Conservation (phyloP, 2,888 invertebrate species). For the Oconnorella tubifera region DNA sequence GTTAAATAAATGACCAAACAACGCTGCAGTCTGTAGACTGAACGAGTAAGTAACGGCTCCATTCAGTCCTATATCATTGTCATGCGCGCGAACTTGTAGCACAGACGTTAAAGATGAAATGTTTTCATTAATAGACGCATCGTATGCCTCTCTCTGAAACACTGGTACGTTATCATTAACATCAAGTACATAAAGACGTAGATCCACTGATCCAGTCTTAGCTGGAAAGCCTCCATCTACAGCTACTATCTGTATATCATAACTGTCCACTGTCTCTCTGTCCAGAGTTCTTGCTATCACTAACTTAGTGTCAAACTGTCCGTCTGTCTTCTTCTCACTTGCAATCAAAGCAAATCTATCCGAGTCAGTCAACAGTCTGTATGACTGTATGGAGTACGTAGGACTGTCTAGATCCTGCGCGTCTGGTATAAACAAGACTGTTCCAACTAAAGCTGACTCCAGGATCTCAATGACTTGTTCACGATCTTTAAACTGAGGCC, state of each 20-base stretch:
- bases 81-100: conserved; percentile 28
- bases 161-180: conserved; percentile 35
- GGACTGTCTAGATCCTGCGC: conserved; percentile 35
- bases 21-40: conserved; percentile 17
- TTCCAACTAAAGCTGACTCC: conserved; percentile 31
- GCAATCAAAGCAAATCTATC: conserved; percentile 26
- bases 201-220: conserved; percentile 21
- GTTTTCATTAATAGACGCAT: conserved; percentile 30
- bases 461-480: conserved; percentile 25
- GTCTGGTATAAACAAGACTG: conserved; percentile 22
- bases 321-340: conserved; percentile 13
- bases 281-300: conserved; percentile 30
- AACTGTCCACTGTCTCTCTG: conserved; percentile 28
- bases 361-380: conserved; percentile 17
- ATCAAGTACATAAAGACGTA: conserved; percentile 30
- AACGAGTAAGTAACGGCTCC: conserved; percentile 32
- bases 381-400: conserved; percentile 24
- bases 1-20: conserved; percentile 26
- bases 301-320: conserved; percentile 17
- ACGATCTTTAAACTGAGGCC: conserved; percentile 26
- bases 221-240: conserved; percentile 33
- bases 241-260: conserved; percentile 30
- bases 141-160: conserved; percentile 25
- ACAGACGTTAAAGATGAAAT: conserved; percentile 21
- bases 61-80: conserved; percentile 31